These are phyloP conservation scores for Carettochelys insculpta DNA, from an alignment of 2,113 vertebrate genomes.

Conservation along the genomic window DNA sequence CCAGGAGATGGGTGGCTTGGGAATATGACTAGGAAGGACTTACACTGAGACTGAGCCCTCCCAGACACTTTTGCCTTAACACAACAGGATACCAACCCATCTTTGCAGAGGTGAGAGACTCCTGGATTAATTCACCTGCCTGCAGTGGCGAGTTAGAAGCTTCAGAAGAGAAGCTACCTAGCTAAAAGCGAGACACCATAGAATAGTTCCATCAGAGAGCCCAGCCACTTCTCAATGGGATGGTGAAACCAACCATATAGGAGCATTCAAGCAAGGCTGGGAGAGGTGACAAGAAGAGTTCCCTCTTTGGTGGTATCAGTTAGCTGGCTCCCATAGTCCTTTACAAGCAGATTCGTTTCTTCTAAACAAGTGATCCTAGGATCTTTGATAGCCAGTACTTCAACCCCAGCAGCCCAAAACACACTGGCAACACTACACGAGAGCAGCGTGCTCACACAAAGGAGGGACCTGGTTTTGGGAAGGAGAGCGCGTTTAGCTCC, in stretches of 20 bases:
- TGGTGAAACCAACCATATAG: neutral
- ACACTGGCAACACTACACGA: too few relatives aligned
- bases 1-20: neutral
- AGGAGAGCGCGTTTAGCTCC: accelerated
- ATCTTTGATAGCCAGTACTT: neutral
- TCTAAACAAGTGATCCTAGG: neutral
- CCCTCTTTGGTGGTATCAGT: neutral
- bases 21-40: neutral
- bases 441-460: neutral
- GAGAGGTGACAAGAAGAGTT: neutral
- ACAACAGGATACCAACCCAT: neutral
- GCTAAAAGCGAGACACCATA: neutral
- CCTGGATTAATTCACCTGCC: neutral
- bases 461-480: neutral
- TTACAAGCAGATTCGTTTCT: neutral
- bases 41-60: neutral
- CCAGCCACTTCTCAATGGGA: neutral
- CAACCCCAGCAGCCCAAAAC: neutral
- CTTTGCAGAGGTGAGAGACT: neutral
- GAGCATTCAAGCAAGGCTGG: neutral
- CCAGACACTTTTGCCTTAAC: neutral
- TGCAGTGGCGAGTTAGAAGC: neutral
- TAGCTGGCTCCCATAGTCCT: neutral
- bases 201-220: accelerated
- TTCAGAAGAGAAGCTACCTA: neutral